Percentiles rank a stretch among this genome's conserved stretches.
These are phyloP conservation scores for Thera obeliscata DNA, from an alignment of 2,888 invertebrate species.

Conservation along the genomic window DNA sequence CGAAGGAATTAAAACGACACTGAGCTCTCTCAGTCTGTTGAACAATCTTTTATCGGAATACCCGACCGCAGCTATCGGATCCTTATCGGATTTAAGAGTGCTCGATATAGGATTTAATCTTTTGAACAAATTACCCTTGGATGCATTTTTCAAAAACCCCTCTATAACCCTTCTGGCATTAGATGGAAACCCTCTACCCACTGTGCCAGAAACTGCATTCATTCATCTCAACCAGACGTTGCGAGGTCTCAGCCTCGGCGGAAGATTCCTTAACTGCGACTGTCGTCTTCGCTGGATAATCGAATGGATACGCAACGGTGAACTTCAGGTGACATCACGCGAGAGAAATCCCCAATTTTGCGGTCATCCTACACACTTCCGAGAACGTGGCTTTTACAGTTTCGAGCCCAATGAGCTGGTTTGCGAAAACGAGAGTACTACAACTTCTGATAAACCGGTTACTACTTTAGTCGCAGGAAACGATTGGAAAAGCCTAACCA, in stretches of 20 bases:
- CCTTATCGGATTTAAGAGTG: conserved; percentile 92
- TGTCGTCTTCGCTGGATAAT: conserved; percentile 95
- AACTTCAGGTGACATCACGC: conserved; percentile 95
- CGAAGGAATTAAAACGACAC: conserved; percentile 89
- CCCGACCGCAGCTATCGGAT: conserved; percentile 91
- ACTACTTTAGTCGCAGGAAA: conserved; percentile 47
- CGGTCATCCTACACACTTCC: conserved; percentile 91
- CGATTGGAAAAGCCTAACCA: conserved; percentile 56
- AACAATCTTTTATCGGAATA: conserved; percentile 95
- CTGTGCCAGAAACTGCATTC: conserved; percentile 92
- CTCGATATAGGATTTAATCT: conserved; percentile 97
- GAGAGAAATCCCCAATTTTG: conserved; percentile 97
- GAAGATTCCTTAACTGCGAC: conserved; percentile 94
- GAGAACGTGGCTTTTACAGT: conserved; percentile 93
- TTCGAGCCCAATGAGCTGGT: conserved; percentile 91
- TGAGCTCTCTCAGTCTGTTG: conserved; percentile 94
- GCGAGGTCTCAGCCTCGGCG: conserved; percentile 94
- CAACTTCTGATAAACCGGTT: conserved; percentile 56
- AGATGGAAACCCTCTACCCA: conserved; percentile 95
- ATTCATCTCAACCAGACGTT: conserved; percentile 91
- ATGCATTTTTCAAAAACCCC: conserved; percentile 92
- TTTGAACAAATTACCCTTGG: conserved; percentile 90
- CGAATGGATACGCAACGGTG: conserved; percentile 94
- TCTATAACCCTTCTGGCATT: conserved; percentile 94
- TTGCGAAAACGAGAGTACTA: conserved; percentile 79